A percentile compares a stretch with the other conserved stretches of the same genome.
Conservation (phyloP, 2,888 invertebrate species). For the Phyllotreta striolata region DNA sequence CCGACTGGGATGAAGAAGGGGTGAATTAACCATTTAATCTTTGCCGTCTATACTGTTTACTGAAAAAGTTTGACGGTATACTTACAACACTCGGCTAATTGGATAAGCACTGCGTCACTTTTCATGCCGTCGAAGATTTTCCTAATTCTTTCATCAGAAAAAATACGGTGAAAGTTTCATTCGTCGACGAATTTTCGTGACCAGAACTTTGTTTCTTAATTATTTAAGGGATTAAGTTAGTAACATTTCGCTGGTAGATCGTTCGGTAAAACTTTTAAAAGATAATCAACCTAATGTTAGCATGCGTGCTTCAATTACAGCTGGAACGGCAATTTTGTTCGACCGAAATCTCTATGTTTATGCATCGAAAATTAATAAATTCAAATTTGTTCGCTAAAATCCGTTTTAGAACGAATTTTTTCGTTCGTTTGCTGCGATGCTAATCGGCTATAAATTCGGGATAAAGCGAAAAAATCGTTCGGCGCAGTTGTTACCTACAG, state of each 20-base stretch:
- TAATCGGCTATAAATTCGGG: constrained; percentile 28
- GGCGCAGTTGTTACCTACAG: constrained; percentile 31
- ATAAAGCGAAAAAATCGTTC: constrained; percentile 21
- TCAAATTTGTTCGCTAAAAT: no score
- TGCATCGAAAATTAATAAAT: no score
- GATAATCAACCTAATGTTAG: constrained; percentile 5
- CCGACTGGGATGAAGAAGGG: constrained; percentile 45
- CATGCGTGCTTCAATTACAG: constrained; percentile 2
- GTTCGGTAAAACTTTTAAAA: constrained; percentile 17
- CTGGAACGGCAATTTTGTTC: no score
- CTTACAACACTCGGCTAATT: constrained; percentile 31
- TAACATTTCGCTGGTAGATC: constrained; percentile 20
- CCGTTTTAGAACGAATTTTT: no score
- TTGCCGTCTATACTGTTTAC: constrained; percentile 41
- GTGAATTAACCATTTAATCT: constrained; percentile 53
- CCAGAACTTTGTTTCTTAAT: constrained; percentile 33
- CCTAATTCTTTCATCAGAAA: constrained; percentile 31
- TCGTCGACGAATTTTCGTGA: constrained; percentile 28
- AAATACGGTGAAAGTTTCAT: constrained; percentile 32
- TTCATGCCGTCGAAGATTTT: constrained; percentile 24
- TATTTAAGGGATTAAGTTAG: constrained; percentile 33
- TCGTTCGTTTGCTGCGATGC: constrained; percentile 1
- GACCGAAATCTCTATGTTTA: no score
- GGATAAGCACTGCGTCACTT: constrained; percentile 26
- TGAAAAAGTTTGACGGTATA: constrained; percentile 36